phyloP scores from a whole-genome alignment of 2,113 vertebrate genomes.

The Toxostoma redivivum region DNA sequence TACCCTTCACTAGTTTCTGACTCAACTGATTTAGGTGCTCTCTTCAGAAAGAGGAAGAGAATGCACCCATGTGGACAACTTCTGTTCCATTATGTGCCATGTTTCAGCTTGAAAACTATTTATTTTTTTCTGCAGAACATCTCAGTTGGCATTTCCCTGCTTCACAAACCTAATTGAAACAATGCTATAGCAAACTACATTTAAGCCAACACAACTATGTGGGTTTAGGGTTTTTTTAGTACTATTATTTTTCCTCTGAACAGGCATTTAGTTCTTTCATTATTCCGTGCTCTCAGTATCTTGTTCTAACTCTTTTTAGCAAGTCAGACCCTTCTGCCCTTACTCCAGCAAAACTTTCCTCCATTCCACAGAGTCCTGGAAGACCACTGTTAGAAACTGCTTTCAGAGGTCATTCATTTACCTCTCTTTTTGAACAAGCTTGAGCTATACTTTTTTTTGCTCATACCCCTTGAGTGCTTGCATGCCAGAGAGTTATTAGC shows the following conservation, averaged over 20 bases:
- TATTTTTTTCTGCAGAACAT: not conserved
- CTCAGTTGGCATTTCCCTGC: not conserved
- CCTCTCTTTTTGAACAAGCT: not conserved
- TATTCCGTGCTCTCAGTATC: not conserved
- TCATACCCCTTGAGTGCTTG: not conserved
- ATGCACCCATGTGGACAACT: constrained; percentile 37
- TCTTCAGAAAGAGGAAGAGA: constrained; percentile 13
- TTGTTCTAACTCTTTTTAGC: not conserved
- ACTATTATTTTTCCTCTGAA: constrained; percentile 18
- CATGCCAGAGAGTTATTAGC: not conserved
- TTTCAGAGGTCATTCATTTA: not conserved
- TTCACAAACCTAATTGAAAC: constrained; percentile 5
- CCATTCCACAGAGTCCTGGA: not conserved
- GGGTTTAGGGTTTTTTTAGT: not conserved
- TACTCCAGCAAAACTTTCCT: not conserved
- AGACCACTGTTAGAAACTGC: not conserved
- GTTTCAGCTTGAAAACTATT: constrained; percentile 30
- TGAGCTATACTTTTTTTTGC: not conserved
- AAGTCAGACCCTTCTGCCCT: not conserved
- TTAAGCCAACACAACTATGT: not conserved
- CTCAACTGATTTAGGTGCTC: not conserved
- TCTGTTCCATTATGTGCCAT: not conserved
- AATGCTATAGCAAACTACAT: constrained; percentile 4
- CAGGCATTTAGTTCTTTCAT: not conserved
- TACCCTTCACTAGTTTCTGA: constrained; percentile 22